These are phyloP conservation scores for Gambusia affinis DNA, from an alignment of 2,113 vertebrate species.

Conservation along the genomic window DNA sequence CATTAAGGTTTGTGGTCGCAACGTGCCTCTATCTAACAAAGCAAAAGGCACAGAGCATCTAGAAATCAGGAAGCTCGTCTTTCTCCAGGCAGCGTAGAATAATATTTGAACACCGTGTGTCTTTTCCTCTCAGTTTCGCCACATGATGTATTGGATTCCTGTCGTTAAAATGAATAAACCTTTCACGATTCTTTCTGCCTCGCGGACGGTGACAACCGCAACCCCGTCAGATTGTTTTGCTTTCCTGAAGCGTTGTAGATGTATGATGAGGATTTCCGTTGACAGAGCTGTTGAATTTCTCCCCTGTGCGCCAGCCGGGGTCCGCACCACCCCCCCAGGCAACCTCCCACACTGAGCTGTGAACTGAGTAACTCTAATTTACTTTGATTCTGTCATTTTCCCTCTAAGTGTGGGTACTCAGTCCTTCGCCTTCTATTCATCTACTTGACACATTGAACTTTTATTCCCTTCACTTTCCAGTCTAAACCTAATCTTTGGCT, in stretches of 20 bases:
- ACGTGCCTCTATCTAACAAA: constrained; percentile 24
- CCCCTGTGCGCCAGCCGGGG: constrained; percentile 47
- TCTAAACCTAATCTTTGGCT: constrained; percentile 6
- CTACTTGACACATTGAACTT: constrained; percentile 37
- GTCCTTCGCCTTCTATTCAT: constrained; percentile 20
- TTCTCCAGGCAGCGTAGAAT: constrained; percentile 7
- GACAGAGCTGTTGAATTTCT: constrained; percentile 63
- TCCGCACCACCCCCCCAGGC: constrained; percentile 34
- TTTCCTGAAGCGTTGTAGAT: constrained; percentile 60
- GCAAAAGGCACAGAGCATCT: neutral
- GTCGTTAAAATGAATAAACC: constrained; percentile 51
- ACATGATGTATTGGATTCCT: constrained; percentile 33
- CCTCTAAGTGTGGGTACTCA: constrained; percentile 11
- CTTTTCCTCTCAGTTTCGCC: constrained; percentile 19
- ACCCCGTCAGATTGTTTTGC: constrained; percentile 49
- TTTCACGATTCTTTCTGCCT: constrained; percentile 37
- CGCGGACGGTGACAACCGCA: constrained; percentile 11
- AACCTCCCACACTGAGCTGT: constrained; percentile 62
- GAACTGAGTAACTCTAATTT: constrained; percentile 28
- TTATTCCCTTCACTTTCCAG: constrained; percentile 39
- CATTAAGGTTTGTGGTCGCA: too few species aligned
- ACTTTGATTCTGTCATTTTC: constrained; percentile 37
- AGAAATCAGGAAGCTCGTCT: constrained; percentile 17
- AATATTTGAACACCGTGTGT: constrained; percentile 4
- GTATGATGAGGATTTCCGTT: constrained; percentile 65